Evolutionary conservation across 37 sponge, comb jelly and placozoan species (phyloP), one percentile per base, ranked within the genome.

Genomic region (Chondrosia reniformis): DNA sequence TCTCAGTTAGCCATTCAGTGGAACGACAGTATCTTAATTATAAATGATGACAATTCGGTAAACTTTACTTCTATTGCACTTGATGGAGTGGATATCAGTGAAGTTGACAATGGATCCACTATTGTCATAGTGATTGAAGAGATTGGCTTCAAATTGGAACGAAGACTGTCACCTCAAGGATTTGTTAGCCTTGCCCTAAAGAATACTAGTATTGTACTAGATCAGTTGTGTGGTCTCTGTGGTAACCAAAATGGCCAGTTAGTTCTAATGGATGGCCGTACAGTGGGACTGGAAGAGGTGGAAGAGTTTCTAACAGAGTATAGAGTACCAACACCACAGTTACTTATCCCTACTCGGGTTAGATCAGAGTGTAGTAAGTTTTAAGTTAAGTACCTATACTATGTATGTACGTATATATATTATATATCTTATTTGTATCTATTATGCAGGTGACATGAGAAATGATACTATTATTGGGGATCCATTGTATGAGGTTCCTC

Each of bases 211-310:
- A 39, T 37, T 28, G 39, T 66, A 7, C 19, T 34, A 19, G 36
- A 17, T 28, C 67, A 66, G 38, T 40, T 66, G 38, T 66, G 67
- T 66, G 67, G 67, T 33, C 67, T 66, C 67, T 66, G 67, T 66
- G 67, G 67, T 8, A 34, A 66, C 38, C 5, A 17, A 6, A 5
- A 66, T 21, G 67, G 67, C 9, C 5, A 19, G 36, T 40, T 66
- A 39, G 4, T 5, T 19, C 36, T 66, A 19, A 66, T 37, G 67
- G 67, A 66, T 66, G 61, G 6, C 8, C n/a, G 30, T 19, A 6
- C 17, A 30, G 61, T 30, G 7, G n/a, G 28, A 25, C 17, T 30
- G 28, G 61, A 19, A 59, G 17, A 59, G 61, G 9, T 59, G 61
- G n/a, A 25, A 6, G 28, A 13, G 61, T 66, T 66, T 40, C 67